Conservation (phyloP, 1,140 invertebrate genomes). For the Pachypsylla venusta region DNA sequence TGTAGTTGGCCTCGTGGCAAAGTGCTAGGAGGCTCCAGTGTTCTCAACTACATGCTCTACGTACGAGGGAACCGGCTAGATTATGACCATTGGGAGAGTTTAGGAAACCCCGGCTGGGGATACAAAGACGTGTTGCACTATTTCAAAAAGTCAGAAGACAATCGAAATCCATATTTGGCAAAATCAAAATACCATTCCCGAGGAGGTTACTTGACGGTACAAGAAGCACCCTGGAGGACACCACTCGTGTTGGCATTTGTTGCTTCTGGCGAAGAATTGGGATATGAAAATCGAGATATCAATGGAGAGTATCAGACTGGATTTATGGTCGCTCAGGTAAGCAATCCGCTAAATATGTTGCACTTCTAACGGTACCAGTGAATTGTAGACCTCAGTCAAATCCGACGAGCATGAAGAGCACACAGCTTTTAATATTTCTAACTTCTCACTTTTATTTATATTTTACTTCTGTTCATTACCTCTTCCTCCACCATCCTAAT, state of each 20-base stretch:
- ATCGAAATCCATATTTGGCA: constrained; percentile 63
- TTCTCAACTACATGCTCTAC: constrained; percentile 92
- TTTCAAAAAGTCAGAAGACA: constrained; percentile 80
- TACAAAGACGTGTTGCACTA: constrained; percentile 77
- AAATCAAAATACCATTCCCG: constrained; percentile 48
- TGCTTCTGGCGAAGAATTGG: constrained; percentile 69
- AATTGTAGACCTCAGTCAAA: too few species aligned
- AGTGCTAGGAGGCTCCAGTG: constrained; percentile 75
- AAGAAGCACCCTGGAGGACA: constrained; percentile 69
- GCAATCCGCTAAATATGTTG: too few species aligned
- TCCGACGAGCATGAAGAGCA: too few species aligned
- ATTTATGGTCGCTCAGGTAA: constrained; percentile 65
- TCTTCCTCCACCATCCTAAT: too few species aligned
- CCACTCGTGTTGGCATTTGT: constrained; percentile 66
- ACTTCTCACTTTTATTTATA: too few species aligned
- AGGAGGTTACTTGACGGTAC: constrained; percentile 63
- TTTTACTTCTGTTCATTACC: too few species aligned
- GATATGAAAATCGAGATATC: constrained; percentile 74
- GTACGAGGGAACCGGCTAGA: constrained; percentile 69
- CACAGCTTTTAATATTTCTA: too few species aligned
- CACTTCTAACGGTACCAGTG: too few species aligned
- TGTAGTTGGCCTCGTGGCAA: constrained; percentile 76
- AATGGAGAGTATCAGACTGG: constrained; percentile 69
- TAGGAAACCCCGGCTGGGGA: constrained; percentile 77
- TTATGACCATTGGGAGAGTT: constrained; percentile 77